These are phyloP conservation scores for Empidonax alnorum DNA, from an alignment of 2,113 vertebrate genomes.

Conservation along the genomic window DNA sequence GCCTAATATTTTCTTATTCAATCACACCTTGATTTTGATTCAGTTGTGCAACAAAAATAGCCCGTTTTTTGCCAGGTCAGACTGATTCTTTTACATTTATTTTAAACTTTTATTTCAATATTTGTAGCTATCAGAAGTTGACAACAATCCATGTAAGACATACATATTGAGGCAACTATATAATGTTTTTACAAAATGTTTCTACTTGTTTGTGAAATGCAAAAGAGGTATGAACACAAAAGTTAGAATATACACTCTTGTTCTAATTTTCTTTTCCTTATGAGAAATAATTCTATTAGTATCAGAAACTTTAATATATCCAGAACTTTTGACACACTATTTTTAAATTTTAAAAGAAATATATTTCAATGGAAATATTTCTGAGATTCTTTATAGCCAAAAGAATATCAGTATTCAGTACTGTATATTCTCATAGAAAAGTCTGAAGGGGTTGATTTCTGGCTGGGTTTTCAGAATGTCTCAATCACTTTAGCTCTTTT, in stretches of 20 bases:
- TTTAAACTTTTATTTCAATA: background rate
- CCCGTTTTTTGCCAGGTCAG: background rate
- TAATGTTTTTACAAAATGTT: background rate
- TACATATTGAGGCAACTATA: background rate
- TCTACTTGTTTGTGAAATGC: background rate
- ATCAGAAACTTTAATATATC: background rate
- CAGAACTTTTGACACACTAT: background rate
- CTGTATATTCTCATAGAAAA: background rate
- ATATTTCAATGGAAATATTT: background rate
- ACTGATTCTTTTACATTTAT: background rate
- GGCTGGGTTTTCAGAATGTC: background rate
- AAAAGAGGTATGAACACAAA: background rate
- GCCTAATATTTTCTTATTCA: background rate
- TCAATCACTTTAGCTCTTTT: background rate
- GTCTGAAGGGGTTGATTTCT: background rate
- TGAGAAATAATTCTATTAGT: background rate
- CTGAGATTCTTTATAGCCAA: background rate
- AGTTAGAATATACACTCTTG: background rate
- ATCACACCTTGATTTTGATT: background rate
- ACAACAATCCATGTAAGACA: background rate
- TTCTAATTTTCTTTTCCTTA: background rate
- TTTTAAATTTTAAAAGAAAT: background rate
- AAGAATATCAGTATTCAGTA: background rate
- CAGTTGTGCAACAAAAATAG: background rate
- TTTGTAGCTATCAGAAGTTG: background rate